These are phyloP conservation scores for Phainopepla nitens DNA, from an alignment of 2,113 vertebrate genomes.

Conservation along the genomic window DNA sequence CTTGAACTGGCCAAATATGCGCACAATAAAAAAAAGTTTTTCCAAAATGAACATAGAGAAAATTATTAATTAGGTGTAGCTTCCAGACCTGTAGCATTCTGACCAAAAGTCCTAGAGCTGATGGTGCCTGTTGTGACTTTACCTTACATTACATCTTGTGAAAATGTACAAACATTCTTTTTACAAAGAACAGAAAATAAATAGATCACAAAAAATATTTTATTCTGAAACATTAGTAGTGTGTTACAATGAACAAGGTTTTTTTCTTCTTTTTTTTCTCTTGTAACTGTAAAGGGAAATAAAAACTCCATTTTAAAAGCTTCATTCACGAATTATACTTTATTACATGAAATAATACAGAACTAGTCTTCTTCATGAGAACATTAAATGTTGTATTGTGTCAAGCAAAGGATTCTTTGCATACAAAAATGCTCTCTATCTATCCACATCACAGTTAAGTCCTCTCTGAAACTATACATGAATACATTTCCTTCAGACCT, in stretches of 20 bases:
- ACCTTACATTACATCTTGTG: not conserved
- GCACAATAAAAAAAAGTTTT: not conserved
- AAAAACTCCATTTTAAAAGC: not conserved
- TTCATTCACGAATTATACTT: not conserved
- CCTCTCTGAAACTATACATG: not conserved
- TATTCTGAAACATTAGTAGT: not conserved
- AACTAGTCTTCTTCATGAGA: not conserved
- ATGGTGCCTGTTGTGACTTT: not conserved
- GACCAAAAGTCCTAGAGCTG: not conserved
- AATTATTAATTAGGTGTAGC: not conserved
- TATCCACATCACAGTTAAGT: not conserved
- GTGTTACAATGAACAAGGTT: not conserved
- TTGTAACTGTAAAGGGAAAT: not conserved
- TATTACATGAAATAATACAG: not conserved
- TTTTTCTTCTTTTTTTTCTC: not conserved
- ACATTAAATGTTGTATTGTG: not conserved
- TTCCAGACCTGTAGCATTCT: not conserved
- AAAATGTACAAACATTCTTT: not conserved
- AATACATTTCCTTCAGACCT: not conserved
- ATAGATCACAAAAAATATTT: not conserved
- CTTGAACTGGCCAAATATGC: not conserved
- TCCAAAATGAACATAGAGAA: not conserved
- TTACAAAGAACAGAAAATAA: not conserved
- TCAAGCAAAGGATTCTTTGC: not conserved
- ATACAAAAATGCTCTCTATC: not conserved